phyloP scores from a whole-genome alignment of 2,888 invertebrate species.

The Auanema freiburgensis region DNA sequence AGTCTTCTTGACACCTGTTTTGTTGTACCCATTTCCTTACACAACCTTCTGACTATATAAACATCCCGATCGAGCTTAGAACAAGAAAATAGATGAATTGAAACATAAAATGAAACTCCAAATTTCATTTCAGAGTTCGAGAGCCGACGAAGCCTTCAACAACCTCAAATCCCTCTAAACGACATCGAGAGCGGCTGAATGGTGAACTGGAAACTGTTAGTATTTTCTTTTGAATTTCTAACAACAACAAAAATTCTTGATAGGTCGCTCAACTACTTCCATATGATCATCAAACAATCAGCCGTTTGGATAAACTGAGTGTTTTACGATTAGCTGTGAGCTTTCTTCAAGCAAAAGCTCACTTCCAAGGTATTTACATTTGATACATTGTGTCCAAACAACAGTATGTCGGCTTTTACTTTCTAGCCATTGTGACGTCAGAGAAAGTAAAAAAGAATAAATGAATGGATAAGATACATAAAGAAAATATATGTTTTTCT shows the following conservation, averaged over 20 bases:
- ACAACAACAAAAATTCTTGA: background rate
- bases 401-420: too few species aligned
- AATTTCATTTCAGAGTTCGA: constrained; percentile 48
- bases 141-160: constrained; percentile 53
- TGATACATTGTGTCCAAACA: too few species aligned
- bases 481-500: too few species aligned
- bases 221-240: background rate
- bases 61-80: too few species aligned
- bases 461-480: too few species aligned
- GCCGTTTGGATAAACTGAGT: constrained; percentile 92
- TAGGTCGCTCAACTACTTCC: constrained; percentile 73
- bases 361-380: constrained; percentile 88
- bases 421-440: too few species aligned
- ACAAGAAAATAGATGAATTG: background rate
- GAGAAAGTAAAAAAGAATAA: too few species aligned
- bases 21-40: too few species aligned
- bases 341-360: constrained; percentile 97
- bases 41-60: too few species aligned
- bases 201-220: constrained; percentile 88
- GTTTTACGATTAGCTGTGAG: constrained; percentile 95
- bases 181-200: constrained; percentile 96
- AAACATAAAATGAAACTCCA: too few species aligned
- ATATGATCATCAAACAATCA: constrained; percentile 72
- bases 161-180: constrained; percentile 85
- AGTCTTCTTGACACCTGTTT: too few species aligned